phyloP scores from a whole-genome alignment of 2,888 invertebrate genomes.

The Monoplex corrugatus region DNA sequence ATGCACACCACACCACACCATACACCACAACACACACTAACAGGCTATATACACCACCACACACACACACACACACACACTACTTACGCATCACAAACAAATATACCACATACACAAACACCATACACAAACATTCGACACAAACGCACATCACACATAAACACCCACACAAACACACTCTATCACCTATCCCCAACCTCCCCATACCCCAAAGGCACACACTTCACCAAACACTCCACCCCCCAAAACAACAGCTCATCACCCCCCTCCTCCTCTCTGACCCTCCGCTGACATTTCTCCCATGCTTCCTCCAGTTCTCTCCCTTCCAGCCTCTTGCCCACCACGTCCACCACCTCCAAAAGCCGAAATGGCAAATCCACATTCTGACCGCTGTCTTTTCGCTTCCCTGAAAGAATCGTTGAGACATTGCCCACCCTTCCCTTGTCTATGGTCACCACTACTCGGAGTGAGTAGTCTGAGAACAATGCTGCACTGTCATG shows the following conservation, averaged over 20 bases:
- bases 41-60: background rate
- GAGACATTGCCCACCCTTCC: background rate
- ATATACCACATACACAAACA: background rate
- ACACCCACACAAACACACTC: background rate
- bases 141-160: background rate
- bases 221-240: constrained; percentile 29
- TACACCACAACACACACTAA: background rate
- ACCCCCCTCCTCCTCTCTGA: constrained; percentile 5
- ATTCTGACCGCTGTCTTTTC: background rate
- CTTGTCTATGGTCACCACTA: background rate
- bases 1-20: background rate
- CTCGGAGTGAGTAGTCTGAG: background rate
- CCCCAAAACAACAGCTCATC: constrained; percentile 31
- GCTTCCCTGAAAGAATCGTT: background rate
- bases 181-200: background rate
- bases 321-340: background rate
- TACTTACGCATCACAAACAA: background rate
- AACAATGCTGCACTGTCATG: background rate
- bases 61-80: background rate
- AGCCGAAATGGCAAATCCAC: constrained; percentile 23
- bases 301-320: background rate
- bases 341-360: constrained; percentile 28
- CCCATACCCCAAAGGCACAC: background rate
- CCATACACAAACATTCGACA: too few relatives aligned
- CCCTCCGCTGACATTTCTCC: constrained; percentile 3